Base-by-base conservation (phyloP, 1,140 invertebrate species). In the Camponotus floridanus region DNA sequence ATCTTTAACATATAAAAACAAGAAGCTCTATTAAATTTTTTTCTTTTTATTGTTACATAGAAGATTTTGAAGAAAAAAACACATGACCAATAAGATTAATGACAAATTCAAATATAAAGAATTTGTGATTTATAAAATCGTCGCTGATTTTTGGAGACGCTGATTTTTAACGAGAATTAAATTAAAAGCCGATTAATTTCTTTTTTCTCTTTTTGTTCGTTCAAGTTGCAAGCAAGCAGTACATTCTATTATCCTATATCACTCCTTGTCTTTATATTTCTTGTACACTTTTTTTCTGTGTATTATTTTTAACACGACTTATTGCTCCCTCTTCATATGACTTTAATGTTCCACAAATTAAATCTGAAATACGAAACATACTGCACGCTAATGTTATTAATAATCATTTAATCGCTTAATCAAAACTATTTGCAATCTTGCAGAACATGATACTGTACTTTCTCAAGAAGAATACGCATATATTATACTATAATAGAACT, bases 401-500 rank as follows among this genome's bases (percentile, higher is more conserved):
- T 1, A 42, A 45, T 80, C 45, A 42, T 59, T 80, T 80, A 42
- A 70, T 57, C 5, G 48, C n/a, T 42, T 55, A 42, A 70, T 70
- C 48, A 18, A 80, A 80, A 57, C 18, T 59, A 70, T n/a, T 70
- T 57, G 26, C 15, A 33, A 55, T 80, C 64, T 68, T 55, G 64
- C 15, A 55, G 55, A 45, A 67, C 48, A 65, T 79, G 31, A n/a
- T 70, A n/a, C n/a, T 39, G 18, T 80, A 70, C 21, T 80, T 70
- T 70, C 64, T 57, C 33, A 13, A 39, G 42, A 68, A 67, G 36
- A 57, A 79, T 67, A 67, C 36, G 48, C 42, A 67, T 67, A 39
- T 8, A 48, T 76, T 78, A n/a, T 79, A 67, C 31, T 79, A 67
- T 67, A 21, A 79, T 67, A 65, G n/a, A 78, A 78, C 11, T 80